These are phyloP conservation scores for Cosmopolites sordidus DNA, from an alignment of 2,888 invertebrate genomes.

Conservation along the genomic window DNA sequence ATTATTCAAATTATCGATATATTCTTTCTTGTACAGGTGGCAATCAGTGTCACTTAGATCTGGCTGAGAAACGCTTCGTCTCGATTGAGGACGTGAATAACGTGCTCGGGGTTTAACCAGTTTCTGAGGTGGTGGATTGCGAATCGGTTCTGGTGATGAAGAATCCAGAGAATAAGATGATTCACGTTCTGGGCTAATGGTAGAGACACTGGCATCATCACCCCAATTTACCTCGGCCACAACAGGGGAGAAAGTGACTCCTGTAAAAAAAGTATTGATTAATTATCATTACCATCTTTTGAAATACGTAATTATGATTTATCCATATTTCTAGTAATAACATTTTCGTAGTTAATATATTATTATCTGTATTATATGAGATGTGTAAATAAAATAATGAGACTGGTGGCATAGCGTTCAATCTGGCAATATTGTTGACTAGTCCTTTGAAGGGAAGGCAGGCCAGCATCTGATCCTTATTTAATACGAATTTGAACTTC, in stretches of 20 bases:
- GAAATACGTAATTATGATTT: too few species aligned
- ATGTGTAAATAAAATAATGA: too few species aligned
- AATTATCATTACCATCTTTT: too few species aligned
- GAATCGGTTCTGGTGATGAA: slow-evolving; percentile 37
- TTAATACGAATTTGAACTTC: too few species aligned
- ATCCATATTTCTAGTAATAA: too few species aligned
- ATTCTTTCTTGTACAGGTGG: slow-evolving; percentile 28
- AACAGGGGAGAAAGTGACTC: slow-evolving; percentile 75
- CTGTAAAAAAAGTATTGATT: too few species aligned
- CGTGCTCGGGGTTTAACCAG: slow-evolving; percentile 31
- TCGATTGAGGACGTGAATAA: slow-evolving; percentile 26
- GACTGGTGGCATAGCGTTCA: too few species aligned
- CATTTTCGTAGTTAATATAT: too few species aligned
- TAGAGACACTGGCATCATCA: slow-evolving; percentile 52
- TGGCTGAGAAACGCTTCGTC: slow-evolving; percentile 41
- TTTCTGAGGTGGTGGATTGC: slow-evolving; percentile 27
- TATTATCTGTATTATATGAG: too few species aligned
- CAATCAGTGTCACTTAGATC: slow-evolving; percentile 37
- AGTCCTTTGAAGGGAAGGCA: too few species aligned
- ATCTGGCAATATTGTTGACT: too few species aligned
- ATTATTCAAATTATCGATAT: slow-evolving; percentile 31
- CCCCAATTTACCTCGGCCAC: slow-evolving; percentile 78
- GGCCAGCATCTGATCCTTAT: too few species aligned
- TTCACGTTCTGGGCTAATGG: slow-evolving; percentile 40
- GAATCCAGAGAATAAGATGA: slow-evolving; percentile 43